A percentile compares a stretch with the other conserved stretches of the same genome.
Evolutionary conservation across 2,797 vertebrate species (phyloP).

Genomic region (Coreius guichenoti): DNA sequence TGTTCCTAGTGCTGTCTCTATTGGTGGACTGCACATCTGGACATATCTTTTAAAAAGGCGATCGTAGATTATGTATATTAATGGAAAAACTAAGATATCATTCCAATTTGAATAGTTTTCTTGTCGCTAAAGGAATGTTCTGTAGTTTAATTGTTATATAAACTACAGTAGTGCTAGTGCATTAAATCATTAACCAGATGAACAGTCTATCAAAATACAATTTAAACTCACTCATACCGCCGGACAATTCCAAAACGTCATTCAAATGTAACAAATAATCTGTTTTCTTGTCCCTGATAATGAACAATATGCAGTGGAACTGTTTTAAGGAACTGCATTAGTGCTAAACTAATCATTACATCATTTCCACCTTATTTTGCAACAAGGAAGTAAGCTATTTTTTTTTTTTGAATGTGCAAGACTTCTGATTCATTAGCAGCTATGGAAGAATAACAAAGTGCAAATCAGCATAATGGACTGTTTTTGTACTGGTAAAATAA

Average conservation of each 20-base stretch:
- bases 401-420: no score
- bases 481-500: no score
- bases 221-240: neutral
- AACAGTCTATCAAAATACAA: neutral
- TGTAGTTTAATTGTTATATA: neutral
- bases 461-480: no score
- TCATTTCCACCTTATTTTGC: no score
- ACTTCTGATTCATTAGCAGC: no score
- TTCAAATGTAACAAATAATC: neutral
- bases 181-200: neutral
- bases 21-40: neutral
- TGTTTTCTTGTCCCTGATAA: neutral
- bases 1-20: neutral
- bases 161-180: neutral
- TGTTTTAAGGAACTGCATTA: neutral
- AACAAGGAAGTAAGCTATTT: no score
- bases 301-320: neutral
- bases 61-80: neutral
- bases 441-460: no score
- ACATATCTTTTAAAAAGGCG: neutral
- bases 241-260: neutral
- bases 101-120: neutral
- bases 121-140: neutral
- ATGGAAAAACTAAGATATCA: neutral
- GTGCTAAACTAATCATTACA: neutral